Evolutionary conservation across 2,888 invertebrate species (phyloP).

Genomic region (Temnothorax rugatulus): DNA sequence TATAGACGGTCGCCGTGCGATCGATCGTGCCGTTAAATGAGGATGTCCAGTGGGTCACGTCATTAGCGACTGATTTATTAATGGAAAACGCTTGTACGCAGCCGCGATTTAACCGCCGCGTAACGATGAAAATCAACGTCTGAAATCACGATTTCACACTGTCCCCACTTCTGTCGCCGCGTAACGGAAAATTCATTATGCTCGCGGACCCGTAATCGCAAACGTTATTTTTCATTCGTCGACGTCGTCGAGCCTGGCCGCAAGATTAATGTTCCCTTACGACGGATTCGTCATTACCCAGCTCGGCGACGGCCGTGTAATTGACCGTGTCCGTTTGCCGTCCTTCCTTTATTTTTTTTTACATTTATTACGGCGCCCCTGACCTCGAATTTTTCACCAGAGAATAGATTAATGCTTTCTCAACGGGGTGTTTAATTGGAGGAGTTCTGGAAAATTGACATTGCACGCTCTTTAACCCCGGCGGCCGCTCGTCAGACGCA

Average conservation of each 20-base stretch:
- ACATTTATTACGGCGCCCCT: slow-evolving; percentile 47
- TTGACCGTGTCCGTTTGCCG: slow-evolving; percentile 43
- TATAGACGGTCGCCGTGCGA: slow-evolving; percentile 11
- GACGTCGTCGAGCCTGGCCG: slow-evolving; percentile 12
- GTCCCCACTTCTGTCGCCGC: neutral
- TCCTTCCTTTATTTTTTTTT: slow-evolving; percentile 25
- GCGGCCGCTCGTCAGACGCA: slow-evolving; percentile 27
- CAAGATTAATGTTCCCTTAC: slow-evolving; percentile 42
- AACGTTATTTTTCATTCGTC: slow-evolving; percentile 52
- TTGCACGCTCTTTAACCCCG: slow-evolving; percentile 57
- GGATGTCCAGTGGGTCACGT: slow-evolving; percentile 34
- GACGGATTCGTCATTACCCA: slow-evolving; percentile 49
- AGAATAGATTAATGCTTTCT: slow-evolving; percentile 30
- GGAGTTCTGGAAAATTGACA: slow-evolving; percentile 66
- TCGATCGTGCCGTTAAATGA: slow-evolving; percentile 40
- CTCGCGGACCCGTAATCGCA: slow-evolving; percentile 32
- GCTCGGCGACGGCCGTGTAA: slow-evolving; percentile 37
- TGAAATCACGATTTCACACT: slow-evolving; percentile 39
- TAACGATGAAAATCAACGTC: slow-evolving; percentile 24
- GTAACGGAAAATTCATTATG: slow-evolving; percentile 39
- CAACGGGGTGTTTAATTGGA: slow-evolving; percentile 62
- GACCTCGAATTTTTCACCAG: slow-evolving; percentile 24
- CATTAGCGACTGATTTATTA: slow-evolving; percentile 51
- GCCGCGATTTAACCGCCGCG: slow-evolving; percentile 32
- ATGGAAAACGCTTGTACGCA: slow-evolving; percentile 36